Percentiles rank a stretch among this genome's conserved stretches.
These are phyloP conservation scores for Saguinus imperator DNA, from an alignment of 2,113 vertebrate species.

Conservation along the genomic window DNA sequence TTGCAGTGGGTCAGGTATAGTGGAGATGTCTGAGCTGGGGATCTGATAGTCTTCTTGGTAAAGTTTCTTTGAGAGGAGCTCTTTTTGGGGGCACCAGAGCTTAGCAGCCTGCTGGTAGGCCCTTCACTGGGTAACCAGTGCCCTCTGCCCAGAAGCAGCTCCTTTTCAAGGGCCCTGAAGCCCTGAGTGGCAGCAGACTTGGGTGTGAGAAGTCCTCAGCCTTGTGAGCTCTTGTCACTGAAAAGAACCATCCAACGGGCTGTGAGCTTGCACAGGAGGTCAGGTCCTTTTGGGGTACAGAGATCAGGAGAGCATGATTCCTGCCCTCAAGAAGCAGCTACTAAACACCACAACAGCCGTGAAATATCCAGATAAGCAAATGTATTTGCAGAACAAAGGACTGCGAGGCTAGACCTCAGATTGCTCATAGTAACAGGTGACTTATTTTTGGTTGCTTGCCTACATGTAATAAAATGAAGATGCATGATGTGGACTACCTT, in stretches of 20 bases:
- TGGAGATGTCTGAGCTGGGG: neutral
- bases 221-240: neutral
- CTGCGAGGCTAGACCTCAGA: neutral
- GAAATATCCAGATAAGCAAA: neutral
- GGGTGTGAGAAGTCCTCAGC: too few species aligned
- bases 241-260: neutral
- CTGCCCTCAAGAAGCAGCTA: neutral
- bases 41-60: neutral
- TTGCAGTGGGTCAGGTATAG: neutral
- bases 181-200: too few species aligned
- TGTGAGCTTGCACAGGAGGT: neutral
- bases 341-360: neutral
- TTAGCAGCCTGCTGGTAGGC: neutral
- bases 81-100: neutral
- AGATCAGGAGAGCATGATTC: neutral
- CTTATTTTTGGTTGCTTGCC: neutral
- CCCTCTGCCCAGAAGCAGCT: neutral
- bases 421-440: neutral
- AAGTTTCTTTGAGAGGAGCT: neutral
- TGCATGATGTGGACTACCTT: neutral
- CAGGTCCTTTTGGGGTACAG: neutral
- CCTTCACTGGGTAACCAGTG: neutral
- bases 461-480: neutral
- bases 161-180: neutral
- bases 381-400: neutral